Conservation (phyloP, 1,140 invertebrate genomes). For the Harpegnathos saltator region DNA sequence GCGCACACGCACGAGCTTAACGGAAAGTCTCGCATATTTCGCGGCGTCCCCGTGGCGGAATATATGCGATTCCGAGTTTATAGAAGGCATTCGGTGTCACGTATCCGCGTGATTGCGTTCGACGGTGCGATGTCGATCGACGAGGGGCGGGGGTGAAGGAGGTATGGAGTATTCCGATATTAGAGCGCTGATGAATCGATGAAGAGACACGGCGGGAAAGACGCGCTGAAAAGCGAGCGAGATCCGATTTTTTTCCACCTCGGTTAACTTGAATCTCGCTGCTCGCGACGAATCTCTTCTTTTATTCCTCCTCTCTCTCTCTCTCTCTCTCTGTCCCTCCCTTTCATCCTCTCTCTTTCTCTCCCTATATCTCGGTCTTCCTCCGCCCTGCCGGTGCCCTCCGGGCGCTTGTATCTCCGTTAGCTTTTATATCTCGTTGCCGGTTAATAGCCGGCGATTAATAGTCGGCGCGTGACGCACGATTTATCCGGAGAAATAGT, state of each 20-base stretch:
- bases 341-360: too few species aligned
- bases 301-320: too few species aligned
- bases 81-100: conserved; percentile 63
- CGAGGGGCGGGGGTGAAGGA: too few species aligned
- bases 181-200: conserved; percentile 55
- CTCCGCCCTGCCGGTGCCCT: too few species aligned
- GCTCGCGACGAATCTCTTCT: background rate
- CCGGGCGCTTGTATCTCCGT: too few species aligned
- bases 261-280: too few species aligned
- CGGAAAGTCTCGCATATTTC: conserved; percentile 41
- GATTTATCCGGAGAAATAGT: background rate
- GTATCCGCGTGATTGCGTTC: conserved; percentile 69
- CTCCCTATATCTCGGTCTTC: too few species aligned
- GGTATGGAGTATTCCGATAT: conserved; percentile 63
- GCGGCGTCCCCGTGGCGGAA: conserved; percentile 57
- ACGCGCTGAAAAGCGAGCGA: background rate
- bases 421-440: background rate
- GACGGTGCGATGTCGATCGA: conserved; percentile 33
- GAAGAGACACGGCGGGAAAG: background rate
- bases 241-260: background rate
- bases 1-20: too few species aligned
- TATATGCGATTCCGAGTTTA: conserved; percentile 65
- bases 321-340: too few species aligned
- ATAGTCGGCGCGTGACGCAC: background rate
- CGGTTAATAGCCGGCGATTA: background rate